Conservation (phyloP, 53 echinoderm and acorn worm genomes). For the Henricia sp. region DNA sequence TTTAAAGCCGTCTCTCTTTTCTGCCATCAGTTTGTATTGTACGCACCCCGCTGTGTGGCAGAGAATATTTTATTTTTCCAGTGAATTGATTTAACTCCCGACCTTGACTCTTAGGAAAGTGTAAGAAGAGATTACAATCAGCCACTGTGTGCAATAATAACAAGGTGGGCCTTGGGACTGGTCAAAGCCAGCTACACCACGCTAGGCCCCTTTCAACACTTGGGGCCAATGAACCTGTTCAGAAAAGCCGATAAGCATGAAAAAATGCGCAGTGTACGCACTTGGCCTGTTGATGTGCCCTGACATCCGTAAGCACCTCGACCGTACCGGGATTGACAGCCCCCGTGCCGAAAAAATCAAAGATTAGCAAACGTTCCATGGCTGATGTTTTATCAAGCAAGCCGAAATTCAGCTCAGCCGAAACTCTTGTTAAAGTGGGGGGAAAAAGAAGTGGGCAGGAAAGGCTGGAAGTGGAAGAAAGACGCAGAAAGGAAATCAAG, state of each 20-base stretch:
- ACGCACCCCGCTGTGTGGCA: too few relatives aligned
- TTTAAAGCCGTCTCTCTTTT: too few relatives aligned
- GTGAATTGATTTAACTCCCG: slow-evolving; percentile 20
- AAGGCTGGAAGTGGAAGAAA: background rate
- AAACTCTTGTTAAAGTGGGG: slow-evolving; percentile 50
- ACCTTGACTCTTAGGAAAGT: slow-evolving; percentile 35
- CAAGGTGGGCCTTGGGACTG: slow-evolving; percentile 22
- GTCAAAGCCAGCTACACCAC: background rate
- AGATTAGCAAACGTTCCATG: slow-evolving; percentile 60
- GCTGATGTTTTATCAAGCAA: slow-evolving; percentile 58
- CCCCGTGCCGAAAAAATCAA: slow-evolving; percentile 47
- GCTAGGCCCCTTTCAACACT: slow-evolving; percentile 47
- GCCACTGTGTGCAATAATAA: slow-evolving; percentile 4
- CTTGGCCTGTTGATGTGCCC: slow-evolving; percentile 57
- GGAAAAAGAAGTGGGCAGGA: background rate
- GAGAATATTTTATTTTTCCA: slow-evolving; percentile 3
- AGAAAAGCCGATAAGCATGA: slow-evolving; percentile 50
- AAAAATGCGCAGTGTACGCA: slow-evolving; percentile 28
- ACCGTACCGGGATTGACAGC: slow-evolving; percentile 42
- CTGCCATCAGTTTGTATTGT: too few relatives aligned
- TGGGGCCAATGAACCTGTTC: slow-evolving; percentile 60
- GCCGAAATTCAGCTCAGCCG: slow-evolving; percentile 56
- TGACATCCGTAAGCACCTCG: slow-evolving; percentile 53
- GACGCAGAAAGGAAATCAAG: background rate
- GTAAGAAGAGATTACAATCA: slow-evolving; percentile 17